Base-by-base conservation (phyloP, 2,888 invertebrate genomes). In the Diplolepis rosae region DNA sequence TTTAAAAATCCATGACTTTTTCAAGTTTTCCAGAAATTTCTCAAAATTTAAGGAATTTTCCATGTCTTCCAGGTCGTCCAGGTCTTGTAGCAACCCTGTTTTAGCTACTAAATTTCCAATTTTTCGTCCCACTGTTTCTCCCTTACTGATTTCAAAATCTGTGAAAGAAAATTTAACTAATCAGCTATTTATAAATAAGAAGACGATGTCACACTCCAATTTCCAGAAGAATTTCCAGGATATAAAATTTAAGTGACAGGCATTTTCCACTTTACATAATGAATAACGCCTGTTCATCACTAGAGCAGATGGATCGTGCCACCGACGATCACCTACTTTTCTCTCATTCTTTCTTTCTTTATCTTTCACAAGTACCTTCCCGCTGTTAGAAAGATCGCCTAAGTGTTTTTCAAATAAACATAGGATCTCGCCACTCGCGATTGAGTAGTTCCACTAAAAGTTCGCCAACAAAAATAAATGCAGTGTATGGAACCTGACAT, bases 401-500 rank as follows among this genome's bases (percentile, higher is more conserved):
- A 39, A 61, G 22, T 61, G 32, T 61, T 39, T 61, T 39, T 61
- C 61, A 61, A 61, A 61, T 61, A 61, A 61, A 61, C 61, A 61
- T 9, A 39, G 35, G 35, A 61, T 27, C 51, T 5, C 27, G 6
- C 27, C 51, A 51, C 51, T 61, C 35, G n/a, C 24, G 61, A 61
- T 39, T 61, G 32, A 61, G 61, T 61, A 35, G 35, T 61, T 61
- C 61, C 61, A 56, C 56, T 56, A 56, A 56, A 35, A 18, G 54
- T 35, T 39, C 32, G 35, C 61, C 22, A 61, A 61, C 22, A 35
- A 39, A 61, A 61, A 61, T 61, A 61, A 61, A 61, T 61, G 35
- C 39, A 22, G 18, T n/a, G n/a, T 35, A 13, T 56, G 32, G 5
- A 22, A 18, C 35, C 22, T 61, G 61, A 61, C 61, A 61, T 35